Base-by-base conservation (phyloP, 2,113 vertebrate species). In the Lepus europaeus region DNA sequence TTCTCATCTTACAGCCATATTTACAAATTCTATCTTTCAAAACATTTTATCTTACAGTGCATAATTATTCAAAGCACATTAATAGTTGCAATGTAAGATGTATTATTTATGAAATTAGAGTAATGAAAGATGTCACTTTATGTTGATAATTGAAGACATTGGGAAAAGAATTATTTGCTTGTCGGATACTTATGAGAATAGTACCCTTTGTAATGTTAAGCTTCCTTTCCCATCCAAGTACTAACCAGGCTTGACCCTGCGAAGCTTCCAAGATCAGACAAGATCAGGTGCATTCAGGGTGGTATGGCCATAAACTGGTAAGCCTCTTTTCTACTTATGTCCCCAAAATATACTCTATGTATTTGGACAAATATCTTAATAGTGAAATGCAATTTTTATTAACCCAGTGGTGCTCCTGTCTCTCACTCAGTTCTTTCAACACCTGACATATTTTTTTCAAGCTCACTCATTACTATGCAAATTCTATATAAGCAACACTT, bases 381-480 rank as follows among this genome's bases (percentile, higher is more conserved):
- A 90, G 79, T 68, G 64, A 79, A 89, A 6, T 63, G 31, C 20
- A 91, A 69, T 93, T 90, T 81, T 74, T 70, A 89, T 85, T 85
- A 95, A 78, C 36, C 36, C 80, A 49, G 80, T 19, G 3, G 17
- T 96, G 49, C 53, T 95, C 36, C 39, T 81, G 73, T 73, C 61
- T 81, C 25, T 89, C 56, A 76, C 6, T 45, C 45, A 45, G 16
- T 63, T 89, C 70, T 36, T 94, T 95, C 12, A 79, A 81, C 56
- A 96, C 33, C 89, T 92, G 68, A 79, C 39, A 83, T 77, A 76
- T 51, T 86, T 77, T 31, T 92, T 87, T 94, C 76, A 94, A 95
- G 87, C 66, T 93, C 63, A 92, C 70, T 92, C 36, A 49, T 85
- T 89, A 78, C 63, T 69, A 13, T 77, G 56, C 87, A 94, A 76